phyloP scores from a whole-genome alignment of 2,888 invertebrate species.

The Pseudococcus longispinus region DNA sequence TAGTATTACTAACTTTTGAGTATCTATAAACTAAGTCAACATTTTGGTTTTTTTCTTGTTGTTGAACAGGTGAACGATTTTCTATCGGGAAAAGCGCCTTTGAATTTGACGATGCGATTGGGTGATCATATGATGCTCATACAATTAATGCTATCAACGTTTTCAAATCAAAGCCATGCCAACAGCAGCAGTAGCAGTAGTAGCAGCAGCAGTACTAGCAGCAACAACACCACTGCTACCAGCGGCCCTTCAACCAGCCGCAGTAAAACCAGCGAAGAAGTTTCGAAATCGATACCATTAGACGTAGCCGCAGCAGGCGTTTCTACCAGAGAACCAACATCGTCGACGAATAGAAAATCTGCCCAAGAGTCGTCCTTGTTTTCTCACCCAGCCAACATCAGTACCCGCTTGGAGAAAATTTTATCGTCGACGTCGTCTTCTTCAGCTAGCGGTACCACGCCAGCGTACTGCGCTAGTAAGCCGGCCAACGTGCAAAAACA shows the following conservation, averaged over 20 bases:
- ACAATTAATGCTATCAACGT: slow-evolving; percentile 89
- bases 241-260: slow-evolving; percentile 60
- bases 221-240: slow-evolving; percentile 59
- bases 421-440: neutral
- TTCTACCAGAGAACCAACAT: slow-evolving; percentile 39
- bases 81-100: slow-evolving; percentile 89
- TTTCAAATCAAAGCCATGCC: slow-evolving; percentile 67
- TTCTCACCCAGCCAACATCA: neutral
- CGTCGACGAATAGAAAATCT: neutral
- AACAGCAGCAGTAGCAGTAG: slow-evolving; percentile 61
- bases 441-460: neutral
- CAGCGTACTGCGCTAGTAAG: neutral
- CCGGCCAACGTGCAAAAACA: neutral
- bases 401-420: slow-evolving; percentile 48
- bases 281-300: slow-evolving; percentile 42
- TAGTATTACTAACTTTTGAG: too few relatives aligned
- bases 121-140: slow-evolving; percentile 98
- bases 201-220: slow-evolving; percentile 61
- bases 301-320: neutral
- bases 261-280: slow-evolving; percentile 61
- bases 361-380: neutral
- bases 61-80: slow-evolving; percentile 84
- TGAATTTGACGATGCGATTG: slow-evolving; percentile 92
- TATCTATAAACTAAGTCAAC: neutral
- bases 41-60: neutral